phyloP scores from a whole-genome alignment of 2,797 vertebrate genomes.

The Falco berigora region DNA sequence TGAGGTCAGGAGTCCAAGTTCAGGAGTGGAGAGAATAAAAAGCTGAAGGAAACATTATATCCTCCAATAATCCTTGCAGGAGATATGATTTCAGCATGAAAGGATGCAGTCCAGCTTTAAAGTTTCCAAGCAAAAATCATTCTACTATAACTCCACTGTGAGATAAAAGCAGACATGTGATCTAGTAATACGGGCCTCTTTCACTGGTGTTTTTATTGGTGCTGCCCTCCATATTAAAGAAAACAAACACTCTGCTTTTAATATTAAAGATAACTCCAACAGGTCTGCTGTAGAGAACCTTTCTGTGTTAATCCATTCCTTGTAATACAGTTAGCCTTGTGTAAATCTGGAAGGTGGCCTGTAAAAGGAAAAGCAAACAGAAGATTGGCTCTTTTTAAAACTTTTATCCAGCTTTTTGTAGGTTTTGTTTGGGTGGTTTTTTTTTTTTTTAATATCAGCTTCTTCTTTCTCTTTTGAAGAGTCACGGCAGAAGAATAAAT shows the following conservation, averaged over 20 bases:
- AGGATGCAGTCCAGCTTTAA: conserved; percentile 53
- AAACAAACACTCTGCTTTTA: conserved; percentile 50
- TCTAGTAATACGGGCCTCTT: conserved; percentile 45
- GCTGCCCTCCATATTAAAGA: conserved; percentile 46
- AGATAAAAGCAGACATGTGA: conserved; percentile 63
- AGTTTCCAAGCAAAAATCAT: conserved; percentile 60
- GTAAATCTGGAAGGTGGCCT: conserved; percentile 26
- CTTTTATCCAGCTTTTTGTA: not conserved
- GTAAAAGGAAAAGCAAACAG: conserved; percentile 34
- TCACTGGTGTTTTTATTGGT: conserved; percentile 51
- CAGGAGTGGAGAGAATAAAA: conserved; percentile 55
- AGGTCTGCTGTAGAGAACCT: conserved; percentile 29
- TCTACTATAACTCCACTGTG: conserved; percentile 38
- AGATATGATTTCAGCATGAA: conserved; percentile 66
- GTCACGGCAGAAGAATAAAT: not conserved
- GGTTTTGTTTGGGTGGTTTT: not conserved
- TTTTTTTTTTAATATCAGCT: not conserved
- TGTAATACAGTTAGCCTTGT: conserved; percentile 38
- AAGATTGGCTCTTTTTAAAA: not conserved
- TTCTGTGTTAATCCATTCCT: conserved; percentile 46
- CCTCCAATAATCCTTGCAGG: conserved; percentile 55
- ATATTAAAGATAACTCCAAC: conserved; percentile 62
- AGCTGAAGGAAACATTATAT: conserved; percentile 51
- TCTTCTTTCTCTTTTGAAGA: not conserved
- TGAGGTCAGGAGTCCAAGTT: conserved; percentile 59